Conservation (phyloP, 2,113 vertebrate species). For the Corythoichthys intestinalis region DNA sequence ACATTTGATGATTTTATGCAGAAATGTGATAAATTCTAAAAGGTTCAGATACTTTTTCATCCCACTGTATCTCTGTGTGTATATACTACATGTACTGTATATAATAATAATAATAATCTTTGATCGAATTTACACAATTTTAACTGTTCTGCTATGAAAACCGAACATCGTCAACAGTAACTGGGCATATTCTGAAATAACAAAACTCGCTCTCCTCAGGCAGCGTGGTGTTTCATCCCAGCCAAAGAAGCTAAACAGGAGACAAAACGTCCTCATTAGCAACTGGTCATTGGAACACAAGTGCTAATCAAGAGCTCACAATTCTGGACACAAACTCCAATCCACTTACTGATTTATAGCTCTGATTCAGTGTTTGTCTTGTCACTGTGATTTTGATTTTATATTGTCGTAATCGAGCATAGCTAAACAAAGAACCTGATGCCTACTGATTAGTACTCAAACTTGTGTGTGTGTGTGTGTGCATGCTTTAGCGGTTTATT, state of each 20-base stretch:
- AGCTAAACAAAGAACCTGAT: conserved; percentile 31
- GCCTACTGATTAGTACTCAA: conserved; percentile 57
- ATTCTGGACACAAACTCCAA: conserved; percentile 64
- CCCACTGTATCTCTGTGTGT: no score
- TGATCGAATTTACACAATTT: no score
- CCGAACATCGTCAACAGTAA: neutral
- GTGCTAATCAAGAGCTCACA: conserved; percentile 55
- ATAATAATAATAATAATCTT: no score
- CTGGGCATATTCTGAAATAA: neutral
- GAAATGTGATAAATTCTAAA: no score
- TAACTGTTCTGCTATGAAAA: neutral
- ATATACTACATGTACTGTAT: no score
- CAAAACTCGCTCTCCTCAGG: conserved; percentile 24
- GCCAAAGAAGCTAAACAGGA: conserved; percentile 25
- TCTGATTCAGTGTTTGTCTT: conserved; percentile 57
- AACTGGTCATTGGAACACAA: conserved; percentile 25
- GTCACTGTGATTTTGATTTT: conserved; percentile 54
- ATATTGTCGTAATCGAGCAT: conserved; percentile 38
- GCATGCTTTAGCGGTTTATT: neutral
- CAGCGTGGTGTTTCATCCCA: conserved; percentile 31
- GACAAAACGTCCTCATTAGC: conserved; percentile 12
- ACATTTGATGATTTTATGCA: no score
- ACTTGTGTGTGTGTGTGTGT: conserved; percentile 1
- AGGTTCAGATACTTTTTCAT: no score
- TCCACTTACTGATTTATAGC: conserved; percentile 58